Evolutionary conservation across 2,797 vertebrate genomes (phyloP).

Genomic region (Tolypeutes matacus): DNA sequence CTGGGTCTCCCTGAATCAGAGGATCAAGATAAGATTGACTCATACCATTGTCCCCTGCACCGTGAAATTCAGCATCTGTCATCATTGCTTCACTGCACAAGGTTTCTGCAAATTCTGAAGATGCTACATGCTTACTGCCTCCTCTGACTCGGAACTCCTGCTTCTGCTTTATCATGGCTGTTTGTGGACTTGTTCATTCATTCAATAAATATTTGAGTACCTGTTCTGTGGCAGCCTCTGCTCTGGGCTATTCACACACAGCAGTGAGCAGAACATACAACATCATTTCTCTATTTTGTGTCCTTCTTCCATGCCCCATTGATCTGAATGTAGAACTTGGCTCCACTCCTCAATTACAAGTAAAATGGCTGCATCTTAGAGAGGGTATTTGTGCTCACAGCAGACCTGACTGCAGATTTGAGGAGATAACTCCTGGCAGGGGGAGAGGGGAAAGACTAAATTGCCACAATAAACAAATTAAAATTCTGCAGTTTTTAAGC

Average conservation of each 20-base stretch:
- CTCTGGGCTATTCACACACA: not conserved
- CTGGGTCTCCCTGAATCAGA: slow-evolving; percentile 13
- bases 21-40: slow-evolving; percentile 21
- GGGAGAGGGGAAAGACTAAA: not conserved
- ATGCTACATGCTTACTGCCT: not conserved
- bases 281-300: not conserved
- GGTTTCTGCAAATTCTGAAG: not conserved
- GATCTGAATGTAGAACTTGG: not conserved
- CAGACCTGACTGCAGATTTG: not conserved
- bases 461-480: not conserved
- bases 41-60: not conserved
- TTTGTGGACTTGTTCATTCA: not conserved
- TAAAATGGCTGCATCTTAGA: not conserved
- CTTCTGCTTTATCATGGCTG: not conserved
- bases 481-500: not conserved
- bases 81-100: not conserved
- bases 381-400: not conserved
- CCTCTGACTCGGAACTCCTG: not conserved
- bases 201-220: slow-evolving; percentile 24
- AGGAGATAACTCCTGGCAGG: not conserved
- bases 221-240: not conserved
- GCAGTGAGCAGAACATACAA: not conserved
- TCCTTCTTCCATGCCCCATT: not conserved
- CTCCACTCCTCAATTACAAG: not conserved
- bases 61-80: not conserved